Base-by-base conservation (phyloP, 2,113 vertebrate genomes). In the Engystomops pustulosus region DNA sequence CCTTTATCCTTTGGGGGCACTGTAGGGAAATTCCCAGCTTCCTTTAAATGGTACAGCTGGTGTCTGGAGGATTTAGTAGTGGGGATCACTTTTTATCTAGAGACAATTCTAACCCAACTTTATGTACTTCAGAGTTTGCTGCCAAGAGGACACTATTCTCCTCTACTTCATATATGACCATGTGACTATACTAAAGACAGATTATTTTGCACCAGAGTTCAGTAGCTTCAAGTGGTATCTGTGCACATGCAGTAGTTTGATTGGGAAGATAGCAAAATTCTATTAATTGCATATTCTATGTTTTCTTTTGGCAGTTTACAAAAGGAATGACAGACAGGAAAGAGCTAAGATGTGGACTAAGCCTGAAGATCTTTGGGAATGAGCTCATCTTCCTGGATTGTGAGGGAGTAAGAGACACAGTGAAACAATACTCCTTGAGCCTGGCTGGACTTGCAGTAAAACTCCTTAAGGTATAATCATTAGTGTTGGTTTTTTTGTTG, bases 321-420 rank as follows among this genome's bases (percentile, higher is more conserved):
- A 87, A 86, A 58, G 86, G 86, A 81, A 90, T 8, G 0, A 38
- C 68, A 20, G 83, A 81, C 8, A 89, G 88, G 23, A 85, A 83
- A 4, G 76, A 45, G 0, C 87, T 93, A 41, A 89, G 41, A 30
- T 97, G 95, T 72, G 88, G 91, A 80, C 77, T 96, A 27, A 91
- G 91, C 18, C 71, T 96, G 25, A 96, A 95, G 86, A 88, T 97
- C 85, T 95, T 96, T 83, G 95, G 96, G 47, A 95, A 93, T 7
- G 94, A 98, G 86, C 86, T 97, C 85, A 92, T 85, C 12, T 91
- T 93, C 38, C 82, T 95, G 34, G 92, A 93, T 60, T 97, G 95
- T 27, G 89, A 93, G 23, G 91, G 92, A 45, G 65, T 94, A 80
- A 86, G 87, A 79, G 86, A 85, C 27, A 92, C 89, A 36, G 15